Evolutionary conservation across 1,140 invertebrate species (phyloP), one percentile per base, ranked within the genome.

Genomic region (Cecropterus lyciades): DNA sequence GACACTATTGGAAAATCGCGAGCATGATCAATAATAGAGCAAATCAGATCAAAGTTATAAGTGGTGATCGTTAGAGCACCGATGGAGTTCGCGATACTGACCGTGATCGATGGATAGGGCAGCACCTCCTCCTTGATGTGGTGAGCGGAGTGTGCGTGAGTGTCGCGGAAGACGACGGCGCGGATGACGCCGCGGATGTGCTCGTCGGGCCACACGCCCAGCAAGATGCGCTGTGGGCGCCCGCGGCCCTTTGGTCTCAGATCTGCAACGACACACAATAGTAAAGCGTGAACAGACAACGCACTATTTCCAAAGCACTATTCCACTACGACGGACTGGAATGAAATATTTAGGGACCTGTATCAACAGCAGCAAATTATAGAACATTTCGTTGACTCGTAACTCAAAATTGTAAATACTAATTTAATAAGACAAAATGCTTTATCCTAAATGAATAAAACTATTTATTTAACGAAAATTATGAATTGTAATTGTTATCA

Each of bases 191-290:
- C 96, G 75, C 96, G 95, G 78, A 98, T 97, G 84, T 98, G 97
- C 80, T 98, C 97, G 89, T 98, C 97, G 2, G 97, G 97, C 97
- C 97, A 98, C 70, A 97, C 95, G 65, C 97, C 97, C 60, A 98
- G 92, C 52, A 98, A 93, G 83, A 98, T 98, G 83, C 97, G 94
- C 82, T 98, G 97, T 0, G 97, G 97, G 65, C 97, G 93, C 17
- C 97, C 97, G 77, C 97, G 93, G 60, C 97, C 97, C 92, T 98
- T 98, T 13, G 97, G 97, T 75, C 97, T 94, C 70, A 98, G 94
- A 94, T 98, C 97, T 95, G 93, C 70, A 92, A 94, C 70, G 68
- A 72, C 72, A 80, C 84, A 82, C 77, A 91, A 90, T 77, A 86
- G 82, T 91, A 87, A 88, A 89, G 79, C 79, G 85, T 91, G 89